Evolutionary conservation across 2,113 vertebrate species (phyloP).

Genomic region (Notothenia coriiceps): DNA sequence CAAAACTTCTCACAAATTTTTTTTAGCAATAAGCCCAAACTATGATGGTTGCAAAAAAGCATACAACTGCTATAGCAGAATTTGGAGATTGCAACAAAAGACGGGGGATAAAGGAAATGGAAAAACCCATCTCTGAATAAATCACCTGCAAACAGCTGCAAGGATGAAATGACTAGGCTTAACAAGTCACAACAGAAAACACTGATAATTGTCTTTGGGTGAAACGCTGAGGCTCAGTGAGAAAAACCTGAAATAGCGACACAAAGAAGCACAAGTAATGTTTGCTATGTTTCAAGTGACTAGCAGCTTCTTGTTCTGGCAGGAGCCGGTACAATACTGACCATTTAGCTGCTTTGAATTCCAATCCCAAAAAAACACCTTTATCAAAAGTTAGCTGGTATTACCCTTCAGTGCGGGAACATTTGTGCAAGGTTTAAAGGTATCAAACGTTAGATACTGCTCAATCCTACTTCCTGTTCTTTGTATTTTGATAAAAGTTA

Average conservation of each 20-base stretch:
- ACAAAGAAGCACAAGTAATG: background rate
- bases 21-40: too few relatives aligned
- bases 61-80: background rate
- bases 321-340: background rate
- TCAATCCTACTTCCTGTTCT: conserved; percentile 30
- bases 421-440: conserved; percentile 3
- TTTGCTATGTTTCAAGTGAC: background rate
- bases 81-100: background rate
- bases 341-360: background rate
- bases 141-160: background rate
- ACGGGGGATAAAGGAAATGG: background rate
- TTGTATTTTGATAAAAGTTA: conserved; percentile 10
- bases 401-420: background rate
- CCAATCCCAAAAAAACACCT: background rate
- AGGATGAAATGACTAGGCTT: conserved; percentile 1
- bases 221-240: background rate
- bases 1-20: background rate
- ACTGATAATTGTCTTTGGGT: background rate
- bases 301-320: background rate
- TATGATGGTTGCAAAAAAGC: background rate
- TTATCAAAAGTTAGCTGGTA: background rate
- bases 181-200: background rate
- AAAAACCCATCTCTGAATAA: background rate
- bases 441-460: conserved; percentile 3
- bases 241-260: background rate